Percentiles rank a stretch among this genome's conserved stretches.
Conservation (phyloP, 2,797 vertebrate genomes). For the Amniataba percoides region DNA sequence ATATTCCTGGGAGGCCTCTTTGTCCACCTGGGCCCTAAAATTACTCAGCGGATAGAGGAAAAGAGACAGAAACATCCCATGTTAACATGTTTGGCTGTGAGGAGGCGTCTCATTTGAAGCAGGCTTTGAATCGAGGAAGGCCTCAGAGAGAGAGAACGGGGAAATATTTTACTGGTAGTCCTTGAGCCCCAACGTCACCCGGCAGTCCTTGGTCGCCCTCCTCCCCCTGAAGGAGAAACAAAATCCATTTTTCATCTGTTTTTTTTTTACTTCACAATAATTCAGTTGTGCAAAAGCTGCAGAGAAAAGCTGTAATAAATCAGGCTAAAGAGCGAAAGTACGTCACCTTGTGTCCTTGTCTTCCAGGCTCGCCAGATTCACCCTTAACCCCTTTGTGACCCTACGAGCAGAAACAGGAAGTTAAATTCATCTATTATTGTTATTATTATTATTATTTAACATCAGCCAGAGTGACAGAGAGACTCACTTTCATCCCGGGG, state of each 20-base stretch:
- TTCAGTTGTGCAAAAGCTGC: neutral
- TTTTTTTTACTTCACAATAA: neutral
- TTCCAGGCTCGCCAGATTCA: slow-evolving; percentile 96
- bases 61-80: slow-evolving; percentile 23
- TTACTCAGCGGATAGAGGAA: slow-evolving; percentile 70
- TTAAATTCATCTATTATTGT: neutral
- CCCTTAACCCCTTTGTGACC: slow-evolving; percentile 96
- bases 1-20: slow-evolving; percentile 91
- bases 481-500: slow-evolving; percentile 93
- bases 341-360: slow-evolving; percentile 95
- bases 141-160: slow-evolving; percentile 6
- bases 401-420: slow-evolving; percentile 73
- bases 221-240: slow-evolving; percentile 87
- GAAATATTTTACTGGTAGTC: slow-evolving; percentile 92
- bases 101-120: neutral
- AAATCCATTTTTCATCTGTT: neutral
- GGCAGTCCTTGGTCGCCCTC: slow-evolving; percentile 91
- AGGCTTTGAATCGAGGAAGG: neutral
- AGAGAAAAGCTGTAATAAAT: neutral
- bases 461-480: neutral
- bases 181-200: slow-evolving; percentile 92
- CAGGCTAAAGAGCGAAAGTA: neutral
- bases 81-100: slow-evolving; percentile 53
- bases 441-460: neutral
- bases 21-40: slow-evolving; percentile 90